These are phyloP conservation scores for Pyrgus malvae DNA, from an alignment of 2,888 invertebrate genomes.

Conservation along the genomic window DNA sequence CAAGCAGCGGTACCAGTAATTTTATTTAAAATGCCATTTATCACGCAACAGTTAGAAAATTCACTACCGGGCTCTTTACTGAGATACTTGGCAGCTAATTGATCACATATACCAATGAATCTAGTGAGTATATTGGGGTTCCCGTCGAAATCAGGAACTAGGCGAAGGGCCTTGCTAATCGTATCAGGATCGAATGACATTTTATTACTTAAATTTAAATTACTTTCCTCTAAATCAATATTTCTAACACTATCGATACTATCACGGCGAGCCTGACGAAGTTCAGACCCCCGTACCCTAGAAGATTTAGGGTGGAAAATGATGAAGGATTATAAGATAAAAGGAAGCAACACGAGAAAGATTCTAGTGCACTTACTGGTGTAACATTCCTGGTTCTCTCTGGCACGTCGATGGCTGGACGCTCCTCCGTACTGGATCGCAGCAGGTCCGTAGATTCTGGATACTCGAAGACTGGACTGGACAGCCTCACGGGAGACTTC, in stretches of 20 bases:
- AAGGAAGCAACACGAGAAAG: conserved; percentile 17
- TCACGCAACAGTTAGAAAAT: conserved; percentile 24
- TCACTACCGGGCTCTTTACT: conserved; percentile 16
- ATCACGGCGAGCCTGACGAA: conserved; percentile 22
- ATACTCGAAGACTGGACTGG: conserved; percentile 9
- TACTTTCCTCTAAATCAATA: conserved; percentile 1
- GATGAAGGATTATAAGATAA: conserved; percentile 9
- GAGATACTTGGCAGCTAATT: conserved; percentile 24
- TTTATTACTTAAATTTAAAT: background rate
- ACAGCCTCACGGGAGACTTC: conserved; percentile 11
- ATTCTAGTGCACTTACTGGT: conserved; percentile 19
- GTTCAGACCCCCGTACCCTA: conserved; percentile 21
- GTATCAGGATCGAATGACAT: conserved; percentile 12
- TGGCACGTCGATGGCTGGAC: conserved; percentile 8
- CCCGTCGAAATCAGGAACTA: conserved; percentile 80
- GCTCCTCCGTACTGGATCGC: conserved; percentile 1
- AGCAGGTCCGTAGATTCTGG: conserved; percentile 13
- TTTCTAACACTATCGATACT: conserved; percentile 14
- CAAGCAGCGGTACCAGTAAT: conserved; percentile 32
- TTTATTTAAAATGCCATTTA: conserved; percentile 37
- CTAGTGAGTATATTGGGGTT: conserved; percentile 33
- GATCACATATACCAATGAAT: conserved; percentile 39
- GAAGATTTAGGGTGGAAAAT: conserved; percentile 14
- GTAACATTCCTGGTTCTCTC: conserved; percentile 8
- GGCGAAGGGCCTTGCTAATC: conserved; percentile 24